phyloP scores from a whole-genome alignment of 1,140 invertebrate species.

The Arctopsyche grandis region DNA sequence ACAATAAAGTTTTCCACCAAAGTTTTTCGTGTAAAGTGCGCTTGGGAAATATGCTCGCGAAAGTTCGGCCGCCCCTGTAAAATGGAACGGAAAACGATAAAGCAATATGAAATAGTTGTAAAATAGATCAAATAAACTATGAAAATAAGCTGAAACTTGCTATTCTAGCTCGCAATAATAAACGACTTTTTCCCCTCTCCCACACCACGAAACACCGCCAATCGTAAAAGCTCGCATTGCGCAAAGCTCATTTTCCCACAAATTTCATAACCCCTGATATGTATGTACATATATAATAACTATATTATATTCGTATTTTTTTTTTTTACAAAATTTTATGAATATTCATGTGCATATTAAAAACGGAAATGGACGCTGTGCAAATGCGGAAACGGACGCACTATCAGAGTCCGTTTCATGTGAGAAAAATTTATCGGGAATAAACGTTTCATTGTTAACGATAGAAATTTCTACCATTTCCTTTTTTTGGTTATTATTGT shows the following conservation, averaged over 20 bases:
- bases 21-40: slow-evolving; percentile 42
- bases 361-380: too few relatives aligned
- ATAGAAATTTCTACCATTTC: neutral
- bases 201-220: too few relatives aligned
- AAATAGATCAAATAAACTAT: slow-evolving; percentile 31
- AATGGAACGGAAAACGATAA: slow-evolving; percentile 33
- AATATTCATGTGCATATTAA: too few relatives aligned
- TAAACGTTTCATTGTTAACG: neutral
- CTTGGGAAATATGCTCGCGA: slow-evolving; percentile 32
- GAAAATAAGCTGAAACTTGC: slow-evolving; percentile 25
- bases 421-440: neutral
- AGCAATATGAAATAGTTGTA: slow-evolving; percentile 32
- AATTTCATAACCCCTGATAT: too few relatives aligned
- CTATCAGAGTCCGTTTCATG: neutral
- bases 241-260: too few relatives aligned
- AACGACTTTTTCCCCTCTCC: neutral
- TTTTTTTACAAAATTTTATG: too few relatives aligned
- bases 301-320: too few relatives aligned
- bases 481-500: neutral
- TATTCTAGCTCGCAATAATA: slow-evolving; percentile 11
- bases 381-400: neutral
- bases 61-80: slow-evolving; percentile 19
- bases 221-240: too few relatives aligned
- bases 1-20: slow-evolving; percentile 25
- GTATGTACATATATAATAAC: too few relatives aligned